A percentile compares a stretch with the other conserved stretches of the same genome.
Conservation (phyloP, 2,113 vertebrate species). For the Erinaceus europaeus region DNA sequence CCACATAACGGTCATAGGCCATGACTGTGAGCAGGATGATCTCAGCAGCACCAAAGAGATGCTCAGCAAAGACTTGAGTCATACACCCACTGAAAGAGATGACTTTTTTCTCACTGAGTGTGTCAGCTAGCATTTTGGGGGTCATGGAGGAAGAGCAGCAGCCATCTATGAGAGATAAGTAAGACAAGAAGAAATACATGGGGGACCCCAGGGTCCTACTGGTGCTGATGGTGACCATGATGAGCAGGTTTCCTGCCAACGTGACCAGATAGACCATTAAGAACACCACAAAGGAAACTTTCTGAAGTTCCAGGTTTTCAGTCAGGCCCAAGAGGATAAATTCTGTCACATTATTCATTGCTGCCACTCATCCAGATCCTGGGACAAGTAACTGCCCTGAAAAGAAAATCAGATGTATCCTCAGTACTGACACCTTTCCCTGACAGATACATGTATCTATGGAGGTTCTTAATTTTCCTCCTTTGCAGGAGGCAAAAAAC, state of each 20-base stretch:
- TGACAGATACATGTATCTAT: not conserved
- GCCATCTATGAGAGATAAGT: slow-evolving; percentile 60
- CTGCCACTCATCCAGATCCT: not conserved
- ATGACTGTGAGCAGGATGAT: slow-evolving; percentile 69
- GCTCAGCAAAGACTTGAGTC: slow-evolving; percentile 68
- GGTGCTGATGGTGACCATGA: slow-evolving; percentile 41
- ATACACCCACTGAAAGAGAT: slow-evolving; percentile 65
- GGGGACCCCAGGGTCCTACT: slow-evolving; percentile 28
- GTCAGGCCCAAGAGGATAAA: slow-evolving; percentile 67
- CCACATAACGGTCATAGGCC: slow-evolving; percentile 71
- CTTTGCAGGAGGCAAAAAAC: not conserved
- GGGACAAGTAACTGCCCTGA: not conserved
- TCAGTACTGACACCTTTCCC: not conserved
- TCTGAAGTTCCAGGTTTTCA: slow-evolving; percentile 42
- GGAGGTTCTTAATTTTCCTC: not conserved
- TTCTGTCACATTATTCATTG: slow-evolving; percentile 54
- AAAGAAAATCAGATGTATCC: not conserved
- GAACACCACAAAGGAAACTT: slow-evolving; percentile 58
- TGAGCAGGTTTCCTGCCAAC: slow-evolving; percentile 60
- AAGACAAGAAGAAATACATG: slow-evolving; percentile 72
- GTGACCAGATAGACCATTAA: slow-evolving; percentile 58
- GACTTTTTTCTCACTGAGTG: slow-evolving; percentile 27
- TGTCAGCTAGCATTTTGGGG: slow-evolving; percentile 67
- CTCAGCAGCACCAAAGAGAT: slow-evolving; percentile 67
- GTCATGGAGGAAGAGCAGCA: slow-evolving; percentile 61